Percentiles rank a stretch among this genome's conserved stretches.
Evolutionary conservation across 2,888 invertebrate species (phyloP).

Genomic region (Eupelmus urozonus): DNA sequence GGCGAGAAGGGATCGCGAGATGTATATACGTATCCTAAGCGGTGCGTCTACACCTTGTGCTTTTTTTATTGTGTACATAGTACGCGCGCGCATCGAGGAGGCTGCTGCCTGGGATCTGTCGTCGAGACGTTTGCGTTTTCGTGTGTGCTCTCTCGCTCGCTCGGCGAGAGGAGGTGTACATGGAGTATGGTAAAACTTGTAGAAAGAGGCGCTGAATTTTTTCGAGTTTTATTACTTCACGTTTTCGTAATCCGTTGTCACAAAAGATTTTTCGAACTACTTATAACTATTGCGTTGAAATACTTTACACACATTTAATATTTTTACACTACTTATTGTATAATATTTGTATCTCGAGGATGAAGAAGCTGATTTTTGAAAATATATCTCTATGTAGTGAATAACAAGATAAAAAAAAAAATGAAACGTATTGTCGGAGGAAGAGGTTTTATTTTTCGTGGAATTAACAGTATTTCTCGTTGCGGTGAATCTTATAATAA

Average conservation of each 20-base stretch:
- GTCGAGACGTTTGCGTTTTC: background rate
- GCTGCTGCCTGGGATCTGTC: background rate
- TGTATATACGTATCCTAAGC: background rate
- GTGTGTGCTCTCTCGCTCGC: too few species aligned
- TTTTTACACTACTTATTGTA: background rate
- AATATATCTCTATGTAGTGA: too few species aligned
- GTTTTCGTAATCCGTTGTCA: too few species aligned
- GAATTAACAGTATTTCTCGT: conserved; percentile 39
- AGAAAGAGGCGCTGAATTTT: background rate
- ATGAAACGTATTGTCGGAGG: background rate
- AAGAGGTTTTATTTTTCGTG: conserved; percentile 24
- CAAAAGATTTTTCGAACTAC: too few species aligned
- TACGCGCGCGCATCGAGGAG: conserved; percentile 12
- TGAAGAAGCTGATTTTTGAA: too few species aligned
- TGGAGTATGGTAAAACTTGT: too few species aligned
- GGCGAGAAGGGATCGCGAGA: background rate
- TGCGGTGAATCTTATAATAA: conserved; percentile 29
- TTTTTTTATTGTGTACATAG: conserved; percentile 35
- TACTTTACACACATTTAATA: background rate
- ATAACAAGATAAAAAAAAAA: background rate
- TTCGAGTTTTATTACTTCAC: background rate
- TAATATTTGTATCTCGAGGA: too few species aligned
- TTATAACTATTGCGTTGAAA: too few species aligned
- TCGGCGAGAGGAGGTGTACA: too few species aligned
- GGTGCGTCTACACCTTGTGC: conserved; percentile 9